A percentile compares a stretch with the other conserved stretches of the same genome.
phyloP scores from a whole-genome alignment of 2,113 vertebrate genomes.

The Chlorodrepanis virens region DNA sequence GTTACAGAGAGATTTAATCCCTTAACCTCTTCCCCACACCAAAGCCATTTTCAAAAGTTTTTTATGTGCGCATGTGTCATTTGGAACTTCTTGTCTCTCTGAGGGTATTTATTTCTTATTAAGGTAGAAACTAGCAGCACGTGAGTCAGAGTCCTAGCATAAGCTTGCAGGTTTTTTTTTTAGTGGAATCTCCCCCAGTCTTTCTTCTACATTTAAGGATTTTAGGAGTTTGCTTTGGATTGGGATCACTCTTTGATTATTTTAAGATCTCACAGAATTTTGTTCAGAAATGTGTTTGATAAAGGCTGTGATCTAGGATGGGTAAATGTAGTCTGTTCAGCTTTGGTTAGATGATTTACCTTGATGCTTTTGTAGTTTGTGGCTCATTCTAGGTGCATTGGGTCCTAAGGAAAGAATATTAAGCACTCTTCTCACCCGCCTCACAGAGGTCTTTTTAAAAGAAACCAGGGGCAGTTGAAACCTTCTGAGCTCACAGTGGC shows the following conservation, averaged over 20 bases:
- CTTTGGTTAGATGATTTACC: neutral
- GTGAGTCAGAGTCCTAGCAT: neutral
- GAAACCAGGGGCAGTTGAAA: neutral
- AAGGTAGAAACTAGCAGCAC: neutral
- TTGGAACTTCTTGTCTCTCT: neutral
- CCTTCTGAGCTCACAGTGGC: neutral
- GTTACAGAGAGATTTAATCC: neutral
- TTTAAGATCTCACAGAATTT: neutral
- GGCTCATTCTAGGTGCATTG: neutral
- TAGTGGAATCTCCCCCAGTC: neutral
- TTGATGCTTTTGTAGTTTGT: neutral
- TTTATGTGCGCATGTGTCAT: accelerated
- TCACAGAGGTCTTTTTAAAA: neutral
- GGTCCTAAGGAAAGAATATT: neutral
- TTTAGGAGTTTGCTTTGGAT: neutral
- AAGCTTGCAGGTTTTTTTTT: neutral
- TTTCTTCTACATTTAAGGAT: neutral
- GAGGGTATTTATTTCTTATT: neutral
- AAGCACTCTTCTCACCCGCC: neutral
- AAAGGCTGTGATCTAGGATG: neutral
- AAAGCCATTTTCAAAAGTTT: neutral
- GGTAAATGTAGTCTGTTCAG: neutral
- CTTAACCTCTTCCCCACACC: neutral
- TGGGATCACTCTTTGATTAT: neutral
- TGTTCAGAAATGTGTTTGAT: neutral